A percentile compares a stretch with the other conserved stretches of the same genome.
Evolutionary conservation across 2,888 invertebrate species (phyloP).

Genomic region (Microctonus aethiopoides): DNA sequence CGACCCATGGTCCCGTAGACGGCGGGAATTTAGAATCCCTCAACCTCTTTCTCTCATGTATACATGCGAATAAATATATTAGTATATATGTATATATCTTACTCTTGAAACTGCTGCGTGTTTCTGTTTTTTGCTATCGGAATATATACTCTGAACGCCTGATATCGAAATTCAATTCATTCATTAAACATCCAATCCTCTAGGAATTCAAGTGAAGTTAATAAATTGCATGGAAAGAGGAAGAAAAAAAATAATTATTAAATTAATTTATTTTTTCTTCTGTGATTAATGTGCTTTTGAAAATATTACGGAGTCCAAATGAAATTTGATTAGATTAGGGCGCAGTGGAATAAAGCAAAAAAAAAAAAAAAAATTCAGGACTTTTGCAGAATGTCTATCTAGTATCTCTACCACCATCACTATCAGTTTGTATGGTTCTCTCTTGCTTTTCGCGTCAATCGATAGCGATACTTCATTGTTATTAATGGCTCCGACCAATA

Average conservation of each 20-base stretch:
- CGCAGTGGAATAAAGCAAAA: background rate
- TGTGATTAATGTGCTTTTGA: background rate
- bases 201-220: background rate
- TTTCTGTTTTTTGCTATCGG: slow-evolving; percentile 16
- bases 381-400: background rate
- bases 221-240: background rate
- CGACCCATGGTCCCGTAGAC: slow-evolving; percentile 51
- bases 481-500: slow-evolving; percentile 60
- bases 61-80: background rate
- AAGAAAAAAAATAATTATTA: background rate
- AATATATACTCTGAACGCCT: slow-evolving; percentile 26
- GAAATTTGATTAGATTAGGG: background rate
- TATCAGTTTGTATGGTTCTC: background rate
- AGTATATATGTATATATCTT: too few species aligned
- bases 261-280: background rate
- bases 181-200: slow-evolving; percentile 36
- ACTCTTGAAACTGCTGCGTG: slow-evolving; percentile 42
- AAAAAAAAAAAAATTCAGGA: too few species aligned
- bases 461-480: slow-evolving; percentile 58
- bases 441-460: slow-evolving; percentile 42
- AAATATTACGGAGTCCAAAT: background rate
- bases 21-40: slow-evolving; percentile 53
- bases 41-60: slow-evolving; percentile 52
- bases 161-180: slow-evolving; percentile 48
- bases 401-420: background rate